A percentile compares a stretch with the other conserved stretches of the same genome.
These are phyloP conservation scores for Smittia aterrima DNA, from an alignment of 2,888 invertebrate genomes.

Conservation along the genomic window DNA sequence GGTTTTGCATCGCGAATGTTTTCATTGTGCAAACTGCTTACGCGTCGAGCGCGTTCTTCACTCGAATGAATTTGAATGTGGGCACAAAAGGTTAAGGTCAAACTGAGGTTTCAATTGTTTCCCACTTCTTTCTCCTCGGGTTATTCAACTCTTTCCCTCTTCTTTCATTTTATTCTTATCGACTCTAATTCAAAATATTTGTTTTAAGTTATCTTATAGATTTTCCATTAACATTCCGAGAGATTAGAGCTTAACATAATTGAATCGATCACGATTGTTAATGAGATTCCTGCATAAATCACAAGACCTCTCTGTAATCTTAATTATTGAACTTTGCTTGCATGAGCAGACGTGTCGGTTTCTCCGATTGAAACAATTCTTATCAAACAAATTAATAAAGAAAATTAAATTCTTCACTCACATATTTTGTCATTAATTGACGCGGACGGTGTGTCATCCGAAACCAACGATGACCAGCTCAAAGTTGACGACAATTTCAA, in stretches of 20 bases:
- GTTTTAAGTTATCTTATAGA: background rate
- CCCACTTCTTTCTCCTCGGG: background rate
- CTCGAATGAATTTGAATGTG: constrained; percentile 31
- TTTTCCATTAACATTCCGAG: constrained; percentile 33
- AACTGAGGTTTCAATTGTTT: constrained; percentile 19
- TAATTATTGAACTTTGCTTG: no score
- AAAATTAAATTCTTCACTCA: background rate
- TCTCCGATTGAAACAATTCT: no score
- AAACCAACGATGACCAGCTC: no score
- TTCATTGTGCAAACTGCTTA: background rate
- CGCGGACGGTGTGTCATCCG: no score
- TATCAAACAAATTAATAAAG: background rate
- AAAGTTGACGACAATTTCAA: constrained; percentile 2
- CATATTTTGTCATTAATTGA: no score
- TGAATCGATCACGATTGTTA: background rate
- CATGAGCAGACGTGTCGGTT: no score
- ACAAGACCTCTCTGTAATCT: no score
- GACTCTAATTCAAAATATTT: constrained; percentile 3
- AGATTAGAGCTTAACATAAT: constrained; percentile 35
- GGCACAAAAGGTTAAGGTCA: constrained; percentile 38
- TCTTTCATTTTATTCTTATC: background rate
- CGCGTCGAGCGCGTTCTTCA: background rate
- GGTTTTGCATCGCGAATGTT: background rate
- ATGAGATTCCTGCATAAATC: constrained; percentile 21
- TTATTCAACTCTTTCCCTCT: background rate